Conservation (phyloP, 2,797 vertebrate genomes). For the Mus minutoides region DNA sequence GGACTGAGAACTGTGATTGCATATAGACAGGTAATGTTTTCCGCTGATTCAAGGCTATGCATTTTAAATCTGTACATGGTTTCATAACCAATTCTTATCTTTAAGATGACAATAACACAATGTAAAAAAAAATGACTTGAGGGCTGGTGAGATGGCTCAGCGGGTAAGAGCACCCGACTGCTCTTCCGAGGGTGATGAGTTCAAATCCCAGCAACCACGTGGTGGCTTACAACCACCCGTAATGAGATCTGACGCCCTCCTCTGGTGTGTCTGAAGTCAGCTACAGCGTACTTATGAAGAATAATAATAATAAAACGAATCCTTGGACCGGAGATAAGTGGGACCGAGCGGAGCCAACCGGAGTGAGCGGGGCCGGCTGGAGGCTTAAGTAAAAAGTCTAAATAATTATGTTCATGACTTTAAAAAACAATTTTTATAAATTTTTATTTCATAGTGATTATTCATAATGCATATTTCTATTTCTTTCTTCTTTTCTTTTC, state of each 20-base stretch:
- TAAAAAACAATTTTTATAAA: neutral
- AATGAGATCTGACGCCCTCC: no score
- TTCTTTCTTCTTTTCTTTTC: neutral
- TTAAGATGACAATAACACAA: neutral
- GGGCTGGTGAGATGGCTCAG: no score
- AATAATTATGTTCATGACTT: neutral
- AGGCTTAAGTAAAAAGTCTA: conserved; percentile 5
- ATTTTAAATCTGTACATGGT: neutral
- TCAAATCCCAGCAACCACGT: no score
- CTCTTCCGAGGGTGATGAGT: no score
- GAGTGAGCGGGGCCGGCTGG: no score
- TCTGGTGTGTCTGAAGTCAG: no score
- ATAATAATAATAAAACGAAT: no score
- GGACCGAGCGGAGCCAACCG: no score
- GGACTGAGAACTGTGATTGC: neutral
- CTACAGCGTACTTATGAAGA: no score
- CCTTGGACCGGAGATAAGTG: no score
- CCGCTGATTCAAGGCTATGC: neutral
- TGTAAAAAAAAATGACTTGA: neutral
- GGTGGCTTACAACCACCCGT: no score
- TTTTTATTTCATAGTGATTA: conserved; percentile 16
- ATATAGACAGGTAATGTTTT: neutral
- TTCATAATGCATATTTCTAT: neutral
- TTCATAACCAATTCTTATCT: neutral
- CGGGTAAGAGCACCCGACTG: no score